phyloP scores from a whole-genome alignment of 2,888 invertebrate species.

The Caenorhabditis virilis region DNA sequence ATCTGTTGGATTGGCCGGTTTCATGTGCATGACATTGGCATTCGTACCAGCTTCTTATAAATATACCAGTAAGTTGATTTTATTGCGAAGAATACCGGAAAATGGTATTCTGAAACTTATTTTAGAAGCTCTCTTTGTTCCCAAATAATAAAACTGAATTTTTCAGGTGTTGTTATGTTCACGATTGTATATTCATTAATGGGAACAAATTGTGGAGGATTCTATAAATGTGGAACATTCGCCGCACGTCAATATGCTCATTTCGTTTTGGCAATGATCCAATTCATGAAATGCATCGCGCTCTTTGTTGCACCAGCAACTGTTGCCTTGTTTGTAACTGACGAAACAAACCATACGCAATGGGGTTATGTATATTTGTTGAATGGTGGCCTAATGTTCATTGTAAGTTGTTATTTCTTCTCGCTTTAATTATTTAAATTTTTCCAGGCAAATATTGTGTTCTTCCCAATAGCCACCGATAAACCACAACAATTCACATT shows the following conservation, averaged over 20 bases:
- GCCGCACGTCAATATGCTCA: slow-evolving; percentile 59
- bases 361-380: slow-evolving; percentile 45
- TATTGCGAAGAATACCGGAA: too few species aligned
- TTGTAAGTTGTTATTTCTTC: slow-evolving; percentile 14
- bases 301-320: slow-evolving; percentile 58
- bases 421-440: neutral
- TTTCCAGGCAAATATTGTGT: slow-evolving; percentile 50
- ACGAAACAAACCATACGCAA: slow-evolving; percentile 41
- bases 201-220: slow-evolving; percentile 63
- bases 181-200: slow-evolving; percentile 54
- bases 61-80: slow-evolving; percentile 22
- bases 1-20: slow-evolving; percentile 52
- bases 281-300: slow-evolving; percentile 63
- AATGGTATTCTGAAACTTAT: too few species aligned
- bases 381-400: slow-evolving; percentile 42
- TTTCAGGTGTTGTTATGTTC: slow-evolving; percentile 37
- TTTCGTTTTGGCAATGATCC: slow-evolving; percentile 58
- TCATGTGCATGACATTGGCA: slow-evolving; percentile 46
- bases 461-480: slow-evolving; percentile 53
- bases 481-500: slow-evolving; percentile 53
- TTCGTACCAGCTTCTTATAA: slow-evolving; percentile 43
- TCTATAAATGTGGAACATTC: slow-evolving; percentile 63
- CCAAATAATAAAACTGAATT: too few species aligned
- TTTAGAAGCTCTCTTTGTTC: too few species aligned
- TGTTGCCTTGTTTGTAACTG: slow-evolving; percentile 50